Percentiles rank a stretch among this genome's conserved stretches.
Conservation (phyloP, 2,888 invertebrate genomes). For the Stegana nigrithorax region DNA sequence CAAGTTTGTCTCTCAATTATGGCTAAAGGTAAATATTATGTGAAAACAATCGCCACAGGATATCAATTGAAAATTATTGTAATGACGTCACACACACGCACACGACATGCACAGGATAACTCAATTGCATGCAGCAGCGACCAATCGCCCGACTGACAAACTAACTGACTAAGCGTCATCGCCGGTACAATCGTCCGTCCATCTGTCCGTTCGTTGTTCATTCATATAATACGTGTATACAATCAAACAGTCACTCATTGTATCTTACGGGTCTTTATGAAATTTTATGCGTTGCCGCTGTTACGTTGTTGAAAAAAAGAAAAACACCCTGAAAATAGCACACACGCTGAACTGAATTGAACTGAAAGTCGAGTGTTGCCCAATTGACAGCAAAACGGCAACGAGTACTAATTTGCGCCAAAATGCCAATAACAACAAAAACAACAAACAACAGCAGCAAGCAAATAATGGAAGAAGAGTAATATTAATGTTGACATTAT, state of each 20-base stretch:
- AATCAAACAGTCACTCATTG: background rate
- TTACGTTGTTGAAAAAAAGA: too few species aligned
- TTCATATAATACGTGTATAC: background rate
- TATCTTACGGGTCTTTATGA: background rate
- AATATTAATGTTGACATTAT: constrained; percentile 4
- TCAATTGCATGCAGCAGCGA: too few species aligned
- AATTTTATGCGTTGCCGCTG: too few species aligned
- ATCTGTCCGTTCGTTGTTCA: background rate
- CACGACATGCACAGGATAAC: background rate
- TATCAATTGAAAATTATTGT: constrained; percentile 62
- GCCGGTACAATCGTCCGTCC: background rate
- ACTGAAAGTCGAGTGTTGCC: constrained; percentile 13
- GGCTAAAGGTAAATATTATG: constrained; percentile 65
- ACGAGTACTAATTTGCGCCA: constrained; percentile 17
- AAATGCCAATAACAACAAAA: constrained; percentile 2
- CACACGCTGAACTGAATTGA: background rate
- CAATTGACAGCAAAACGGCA: constrained; percentile 1
- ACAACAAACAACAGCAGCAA: background rate
- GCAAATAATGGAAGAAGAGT: background rate
- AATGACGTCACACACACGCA: constrained; percentile 16
- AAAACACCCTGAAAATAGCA: constrained; percentile 9
- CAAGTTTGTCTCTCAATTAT: constrained; percentile 45
- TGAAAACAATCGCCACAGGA: constrained; percentile 66
- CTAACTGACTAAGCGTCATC: background rate
- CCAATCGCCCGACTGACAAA: constrained; percentile 8